Percentiles rank a stretch among this genome's conserved stretches.
Conservation (phyloP, 2,888 invertebrate genomes). For the Drosophila anomalata region DNA sequence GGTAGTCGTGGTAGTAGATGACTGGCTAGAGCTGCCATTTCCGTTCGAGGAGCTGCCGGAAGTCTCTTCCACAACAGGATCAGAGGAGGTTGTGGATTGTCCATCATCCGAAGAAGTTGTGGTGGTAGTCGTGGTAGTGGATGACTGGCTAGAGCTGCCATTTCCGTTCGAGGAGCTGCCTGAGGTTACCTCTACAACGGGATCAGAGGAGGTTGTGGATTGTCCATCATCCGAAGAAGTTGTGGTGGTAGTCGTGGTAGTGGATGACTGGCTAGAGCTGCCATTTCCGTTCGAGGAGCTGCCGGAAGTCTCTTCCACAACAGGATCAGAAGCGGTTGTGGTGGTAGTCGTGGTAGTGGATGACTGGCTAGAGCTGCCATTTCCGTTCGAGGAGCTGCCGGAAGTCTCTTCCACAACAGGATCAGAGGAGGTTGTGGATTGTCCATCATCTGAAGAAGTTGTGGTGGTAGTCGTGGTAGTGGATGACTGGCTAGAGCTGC, state of each 20-base stretch:
- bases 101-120: not conserved
- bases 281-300: not conserved
- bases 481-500: conserved; percentile 4
- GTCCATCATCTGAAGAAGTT: not conserved
- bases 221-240: not conserved
- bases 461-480: conserved; percentile 4
- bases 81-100: not conserved
- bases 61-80: not conserved
- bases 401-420: conserved; percentile 2
- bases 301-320: not conserved
- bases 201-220: not conserved
- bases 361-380: not conserved
- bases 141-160: not conserved
- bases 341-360: conserved; percentile 3
- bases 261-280: not conserved
- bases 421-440: not conserved
- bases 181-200: not conserved
- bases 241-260: conserved; percentile 2
- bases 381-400: not conserved
- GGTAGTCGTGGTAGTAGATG: not conserved
- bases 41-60: not conserved
- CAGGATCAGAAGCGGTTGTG: not conserved
- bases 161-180: not conserved
- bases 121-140: not conserved
- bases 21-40: not conserved